Evolutionary conservation across 1,140 invertebrate genomes (phyloP), one percentile per base, ranked within the genome.

Genomic region (Paraescarpia echinospica): DNA sequence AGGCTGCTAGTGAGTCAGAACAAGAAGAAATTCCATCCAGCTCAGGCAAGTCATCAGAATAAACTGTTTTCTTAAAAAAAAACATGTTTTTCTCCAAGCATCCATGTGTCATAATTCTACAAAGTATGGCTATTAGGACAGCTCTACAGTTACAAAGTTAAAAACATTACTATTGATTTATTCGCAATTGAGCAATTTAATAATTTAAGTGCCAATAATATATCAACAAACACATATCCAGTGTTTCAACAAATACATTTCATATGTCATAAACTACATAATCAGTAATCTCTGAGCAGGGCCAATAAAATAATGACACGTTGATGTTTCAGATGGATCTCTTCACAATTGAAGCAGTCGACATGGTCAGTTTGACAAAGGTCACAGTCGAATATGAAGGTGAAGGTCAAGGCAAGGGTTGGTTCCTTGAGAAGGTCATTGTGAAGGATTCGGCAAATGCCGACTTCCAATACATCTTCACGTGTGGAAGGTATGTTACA

Each of bases 361-460:
- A 88, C 51, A 51, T 93, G 33, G 93, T 92, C 89, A 35, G 14
- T 27, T 41, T 93, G 33, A 92, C 34, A 89, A 92, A 94, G 51
- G 89, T 94, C 14, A 59, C 92, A 27, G 93, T 94, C 14, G 90
- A 93, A 33, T 94, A 94, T 92, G 94, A 94, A 93, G 94, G 94
- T 77, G 59, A 89, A 9, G 94, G 94, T 34, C 33, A 31, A 34
- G 89, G 90, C 33, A 94, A 94, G n/a, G 94, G 94, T 31, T 96
- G 95, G 95, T 94, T 94, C 90, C 93, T 95, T 90, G 95, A 95
- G 34, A 93, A 94, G 91, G 93, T 95, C 51, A 92, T 94, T 31
- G 94, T 96, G 41, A 93, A 94, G 92, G 95, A 95, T 89, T 94
- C 95, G 31, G 92, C 94, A 41, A 34, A 77, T 93, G 41, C 93